Percentiles rank a stretch among this genome's conserved stretches.
Conservation (phyloP, 2,113 vertebrate species). For the Rhagologus leucostigma region DNA sequence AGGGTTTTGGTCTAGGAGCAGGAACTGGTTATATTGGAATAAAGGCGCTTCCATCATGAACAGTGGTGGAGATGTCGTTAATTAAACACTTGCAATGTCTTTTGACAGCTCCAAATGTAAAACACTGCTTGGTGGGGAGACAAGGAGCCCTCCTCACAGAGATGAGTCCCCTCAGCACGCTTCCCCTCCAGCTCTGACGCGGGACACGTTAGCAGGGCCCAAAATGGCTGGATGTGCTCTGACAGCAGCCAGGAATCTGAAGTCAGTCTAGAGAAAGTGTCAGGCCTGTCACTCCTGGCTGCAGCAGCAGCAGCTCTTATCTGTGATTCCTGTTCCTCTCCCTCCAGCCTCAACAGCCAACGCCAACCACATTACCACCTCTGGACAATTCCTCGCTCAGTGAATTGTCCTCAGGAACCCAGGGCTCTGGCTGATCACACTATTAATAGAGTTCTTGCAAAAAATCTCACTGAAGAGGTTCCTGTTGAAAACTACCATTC, state of each 20-base stretch:
- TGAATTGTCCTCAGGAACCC: background rate
- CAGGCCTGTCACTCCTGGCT: background rate
- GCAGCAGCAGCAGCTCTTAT: background rate
- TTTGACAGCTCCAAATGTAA: background rate
- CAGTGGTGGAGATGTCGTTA: background rate
- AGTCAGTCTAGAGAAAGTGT: background rate
- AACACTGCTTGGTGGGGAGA: background rate
- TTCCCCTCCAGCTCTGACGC: background rate
- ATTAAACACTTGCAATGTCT: background rate
- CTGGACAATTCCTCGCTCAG: background rate
- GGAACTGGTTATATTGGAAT: background rate
- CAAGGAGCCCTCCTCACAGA: background rate
- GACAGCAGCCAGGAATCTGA: background rate
- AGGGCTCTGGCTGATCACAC: background rate
- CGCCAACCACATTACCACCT: background rate
- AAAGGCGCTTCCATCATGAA: background rate
- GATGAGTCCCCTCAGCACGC: background rate
- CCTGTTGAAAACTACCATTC: background rate
- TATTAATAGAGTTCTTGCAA: background rate
- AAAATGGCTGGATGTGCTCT: background rate
- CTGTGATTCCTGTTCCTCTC: background rate
- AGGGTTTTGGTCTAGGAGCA: background rate
- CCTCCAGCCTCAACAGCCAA: background rate
- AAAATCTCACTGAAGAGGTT: background rate
- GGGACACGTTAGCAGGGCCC: background rate